phyloP scores from a whole-genome alignment of 2,888 invertebrate genomes.

The Mayetiola destructor region DNA sequence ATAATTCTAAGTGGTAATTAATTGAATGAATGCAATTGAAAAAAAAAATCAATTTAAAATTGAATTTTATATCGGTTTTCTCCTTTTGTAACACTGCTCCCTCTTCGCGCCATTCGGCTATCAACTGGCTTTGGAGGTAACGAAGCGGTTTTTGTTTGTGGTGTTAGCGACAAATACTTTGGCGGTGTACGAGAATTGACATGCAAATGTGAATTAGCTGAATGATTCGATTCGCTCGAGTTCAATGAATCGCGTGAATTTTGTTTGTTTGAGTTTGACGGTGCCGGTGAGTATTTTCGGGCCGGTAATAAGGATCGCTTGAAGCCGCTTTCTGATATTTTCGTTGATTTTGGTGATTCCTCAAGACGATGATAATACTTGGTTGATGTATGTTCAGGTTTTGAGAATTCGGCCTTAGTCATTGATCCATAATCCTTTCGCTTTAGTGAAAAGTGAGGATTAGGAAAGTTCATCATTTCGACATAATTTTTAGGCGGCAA shows the following conservation, averaged over 20 bases:
- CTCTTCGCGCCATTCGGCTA: conserved; percentile 17
- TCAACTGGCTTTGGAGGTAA: conserved; percentile 20
- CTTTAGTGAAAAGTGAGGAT: conserved; percentile 17
- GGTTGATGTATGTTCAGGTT: conserved; percentile 20
- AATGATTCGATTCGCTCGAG: conserved; percentile 19
- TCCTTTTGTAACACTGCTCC: conserved; percentile 19
- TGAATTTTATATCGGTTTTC: conserved; percentile 22
- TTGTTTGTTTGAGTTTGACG: conserved; percentile 17
- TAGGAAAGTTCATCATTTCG: conserved; percentile 16
- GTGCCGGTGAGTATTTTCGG: conserved; percentile 17
- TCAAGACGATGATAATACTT: conserved; percentile 22
- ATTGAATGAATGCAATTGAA: neutral
- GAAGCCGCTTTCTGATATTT: conserved; percentile 1
- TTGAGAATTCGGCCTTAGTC: conserved; percentile 18
- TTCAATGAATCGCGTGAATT: conserved; percentile 20
- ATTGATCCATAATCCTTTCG: conserved; percentile 20
- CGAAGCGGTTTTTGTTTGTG: conserved; percentile 15
- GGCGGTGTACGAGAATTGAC: conserved; percentile 20
- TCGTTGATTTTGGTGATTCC: conserved; percentile 16
- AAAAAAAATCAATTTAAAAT: conserved; percentile 17
- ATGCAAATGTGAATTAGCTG: conserved; percentile 19
- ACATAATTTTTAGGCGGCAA: conserved; percentile 17
- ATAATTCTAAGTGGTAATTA: no score
- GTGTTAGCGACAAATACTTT: conserved; percentile 19
- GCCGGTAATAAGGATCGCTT: conserved; percentile 20